Conservation (phyloP, 2,113 vertebrate species). For the Craseonycteris thonglongyai region DNA sequence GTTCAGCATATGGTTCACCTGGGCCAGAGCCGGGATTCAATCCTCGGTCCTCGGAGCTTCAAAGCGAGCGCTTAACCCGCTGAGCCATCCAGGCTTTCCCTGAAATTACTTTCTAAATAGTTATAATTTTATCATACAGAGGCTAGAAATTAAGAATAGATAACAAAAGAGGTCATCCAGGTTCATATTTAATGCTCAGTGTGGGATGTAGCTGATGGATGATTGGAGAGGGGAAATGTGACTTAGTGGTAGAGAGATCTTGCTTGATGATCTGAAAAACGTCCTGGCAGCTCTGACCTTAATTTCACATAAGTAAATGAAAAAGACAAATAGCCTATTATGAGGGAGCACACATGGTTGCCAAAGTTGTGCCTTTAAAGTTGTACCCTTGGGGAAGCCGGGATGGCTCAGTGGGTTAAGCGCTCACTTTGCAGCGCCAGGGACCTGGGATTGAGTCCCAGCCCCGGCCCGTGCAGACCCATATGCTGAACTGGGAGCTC, state of each 20-base stretch:
- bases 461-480: too few species aligned
- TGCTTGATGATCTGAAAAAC: constrained; percentile 23
- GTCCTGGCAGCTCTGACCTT: not conserved
- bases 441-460: too few species aligned
- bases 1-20: too few species aligned
- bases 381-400: too few species aligned
- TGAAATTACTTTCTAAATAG: constrained; percentile 69
- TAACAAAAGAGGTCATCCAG: constrained; percentile 38
- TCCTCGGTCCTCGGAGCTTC: too few species aligned
- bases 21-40: too few species aligned
- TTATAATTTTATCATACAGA: constrained; percentile 68
- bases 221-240: not conserved
- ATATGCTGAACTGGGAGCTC: too few species aligned
- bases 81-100: too few species aligned
- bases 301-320: constrained; percentile 1
- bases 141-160: constrained; percentile 58
- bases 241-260: not conserved
- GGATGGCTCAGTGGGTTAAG: too few species aligned
- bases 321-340: not conserved
- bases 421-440: too few species aligned
- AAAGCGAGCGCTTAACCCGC: too few species aligned
- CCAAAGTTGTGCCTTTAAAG: not conserved
- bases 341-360: not conserved
- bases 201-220: constrained; percentile 27
- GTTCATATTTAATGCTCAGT: constrained; percentile 48